Conservation (phyloP, 2,888 invertebrate genomes). For the Nycteola revayana region DNA sequence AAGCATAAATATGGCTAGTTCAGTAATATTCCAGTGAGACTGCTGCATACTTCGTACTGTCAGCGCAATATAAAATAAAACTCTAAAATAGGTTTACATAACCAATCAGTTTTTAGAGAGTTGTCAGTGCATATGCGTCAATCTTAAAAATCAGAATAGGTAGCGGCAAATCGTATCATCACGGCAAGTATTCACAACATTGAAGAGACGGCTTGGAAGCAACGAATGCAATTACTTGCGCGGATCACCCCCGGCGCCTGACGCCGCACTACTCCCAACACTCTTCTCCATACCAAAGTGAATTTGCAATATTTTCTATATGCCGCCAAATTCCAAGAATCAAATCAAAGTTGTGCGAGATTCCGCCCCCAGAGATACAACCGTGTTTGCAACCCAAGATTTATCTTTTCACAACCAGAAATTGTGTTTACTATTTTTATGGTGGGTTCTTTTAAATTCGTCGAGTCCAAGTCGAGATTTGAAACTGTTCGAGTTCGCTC, state of each 20-base stretch:
- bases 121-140: no score
- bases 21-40: no score
- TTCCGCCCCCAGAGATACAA: slow-evolving; percentile 49
- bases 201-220: slow-evolving; percentile 12
- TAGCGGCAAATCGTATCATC: not conserved
- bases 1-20: no score
- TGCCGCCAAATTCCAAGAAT: slow-evolving; percentile 56
- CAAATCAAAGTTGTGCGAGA: slow-evolving; percentile 66
- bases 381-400: slow-evolving; percentile 57
- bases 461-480: slow-evolving; percentile 35
- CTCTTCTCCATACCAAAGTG: slow-evolving; percentile 34
- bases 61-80: no score
- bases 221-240: slow-evolving; percentile 24
- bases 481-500: slow-evolving; percentile 42
- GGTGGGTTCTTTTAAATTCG: slow-evolving; percentile 51
- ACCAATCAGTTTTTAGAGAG: no score
- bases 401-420: slow-evolving; percentile 60
- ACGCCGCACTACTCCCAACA: slow-evolving; percentile 27
- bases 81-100: no score
- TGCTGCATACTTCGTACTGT: no score
- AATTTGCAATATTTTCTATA: slow-evolving; percentile 63
- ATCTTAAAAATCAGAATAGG: no score
- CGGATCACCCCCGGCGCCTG: slow-evolving; percentile 15
- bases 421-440: slow-evolving; percentile 70
- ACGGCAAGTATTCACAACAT: slow-evolving; percentile 5